phyloP scores from a whole-genome alignment of 2,797 vertebrate species.

The Decapterus maruadsi region DNA sequence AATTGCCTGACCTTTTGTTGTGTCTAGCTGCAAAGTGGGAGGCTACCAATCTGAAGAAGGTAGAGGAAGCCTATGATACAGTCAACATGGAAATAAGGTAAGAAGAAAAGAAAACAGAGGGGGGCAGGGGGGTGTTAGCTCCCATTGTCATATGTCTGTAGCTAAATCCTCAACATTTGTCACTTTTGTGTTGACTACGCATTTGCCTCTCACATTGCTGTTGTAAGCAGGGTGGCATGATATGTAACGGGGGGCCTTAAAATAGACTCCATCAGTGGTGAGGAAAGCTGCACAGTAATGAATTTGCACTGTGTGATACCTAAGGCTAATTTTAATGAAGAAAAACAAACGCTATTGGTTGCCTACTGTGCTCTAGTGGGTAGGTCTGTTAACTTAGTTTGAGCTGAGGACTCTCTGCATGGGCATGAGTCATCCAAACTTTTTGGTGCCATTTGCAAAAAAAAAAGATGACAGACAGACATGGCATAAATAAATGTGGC shows the following conservation, averaged over 20 bases:
- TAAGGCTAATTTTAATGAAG: conserved; percentile 79
- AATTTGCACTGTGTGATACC: conserved; percentile 71
- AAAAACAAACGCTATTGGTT: conserved; percentile 72
- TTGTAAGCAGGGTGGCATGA: conserved; percentile 49
- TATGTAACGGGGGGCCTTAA: conserved; percentile 63
- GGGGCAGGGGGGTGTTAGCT: conserved; percentile 6
- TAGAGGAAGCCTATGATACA: conserved; percentile 79
- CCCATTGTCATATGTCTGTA: conserved; percentile 19
- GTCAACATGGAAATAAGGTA: conserved; percentile 83
- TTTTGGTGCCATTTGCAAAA: conserved; percentile 12
- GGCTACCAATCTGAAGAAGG: conserved; percentile 77
- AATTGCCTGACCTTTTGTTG: conserved; percentile 79
- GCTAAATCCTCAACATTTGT: conserved; percentile 38
- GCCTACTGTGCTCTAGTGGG: conserved; percentile 59
- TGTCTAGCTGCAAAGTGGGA: conserved; percentile 79
- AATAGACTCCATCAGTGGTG: conserved; percentile 67
- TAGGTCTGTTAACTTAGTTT: conserved; percentile 44
- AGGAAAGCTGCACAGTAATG: conserved; percentile 73
- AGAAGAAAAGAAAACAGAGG: conserved; percentile 43
- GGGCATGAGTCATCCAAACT: conserved; percentile 40
- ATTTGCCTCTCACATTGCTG: conserved; percentile 50
- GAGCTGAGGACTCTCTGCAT: conserved; percentile 35
- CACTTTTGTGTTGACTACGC: conserved; percentile 19
- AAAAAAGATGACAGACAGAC: not conserved
- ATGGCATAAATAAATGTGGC: conserved; percentile 29